Evolutionary conservation across 2,888 invertebrate genomes (phyloP).

Genomic region (Bursaphelenchus okinawaensis): DNA sequence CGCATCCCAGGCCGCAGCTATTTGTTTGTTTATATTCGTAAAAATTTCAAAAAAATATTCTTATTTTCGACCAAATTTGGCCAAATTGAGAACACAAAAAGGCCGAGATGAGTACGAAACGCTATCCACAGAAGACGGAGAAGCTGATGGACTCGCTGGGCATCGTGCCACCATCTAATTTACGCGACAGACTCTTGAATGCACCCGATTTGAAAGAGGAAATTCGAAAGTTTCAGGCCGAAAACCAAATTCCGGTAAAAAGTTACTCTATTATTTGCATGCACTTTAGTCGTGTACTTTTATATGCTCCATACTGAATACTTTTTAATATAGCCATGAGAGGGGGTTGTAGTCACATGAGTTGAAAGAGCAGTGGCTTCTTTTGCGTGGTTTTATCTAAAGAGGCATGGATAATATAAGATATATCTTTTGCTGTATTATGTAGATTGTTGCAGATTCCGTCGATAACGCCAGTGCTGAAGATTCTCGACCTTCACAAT

Average conservation of each 20-base stretch:
- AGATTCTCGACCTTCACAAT: slow-evolving; percentile 85
- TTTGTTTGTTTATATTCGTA: too few species aligned
- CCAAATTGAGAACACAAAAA: too few species aligned
- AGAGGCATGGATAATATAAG: background rate
- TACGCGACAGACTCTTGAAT: slow-evolving; percentile 1
- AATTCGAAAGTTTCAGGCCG: slow-evolving; percentile 89
- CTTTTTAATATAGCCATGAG: background rate
- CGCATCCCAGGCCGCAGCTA: too few species aligned
- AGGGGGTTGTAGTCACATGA: too few species aligned
- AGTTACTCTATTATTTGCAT: background rate
- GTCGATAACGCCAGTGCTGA: slow-evolving; percentile 86
- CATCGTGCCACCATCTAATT: background rate
- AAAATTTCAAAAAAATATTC: too few species aligned
- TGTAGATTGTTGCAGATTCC: slow-evolving; percentile 65
- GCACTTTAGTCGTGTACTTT: too few species aligned
- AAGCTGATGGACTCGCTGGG: background rate
- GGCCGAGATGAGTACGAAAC: background rate
- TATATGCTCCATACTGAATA: background rate
- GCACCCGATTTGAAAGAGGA: slow-evolving; percentile 72
- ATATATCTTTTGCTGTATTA: background rate
- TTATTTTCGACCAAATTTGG: too few species aligned
- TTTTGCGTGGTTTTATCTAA: too few species aligned
- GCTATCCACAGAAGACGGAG: background rate
- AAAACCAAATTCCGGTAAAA: slow-evolving; percentile 72
- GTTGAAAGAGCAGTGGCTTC: too few species aligned